Evolutionary conservation across 2,888 invertebrate genomes (phyloP), one percentile per base, ranked within the genome.

Genomic region (Pristionchus fissidentatus): DNA sequence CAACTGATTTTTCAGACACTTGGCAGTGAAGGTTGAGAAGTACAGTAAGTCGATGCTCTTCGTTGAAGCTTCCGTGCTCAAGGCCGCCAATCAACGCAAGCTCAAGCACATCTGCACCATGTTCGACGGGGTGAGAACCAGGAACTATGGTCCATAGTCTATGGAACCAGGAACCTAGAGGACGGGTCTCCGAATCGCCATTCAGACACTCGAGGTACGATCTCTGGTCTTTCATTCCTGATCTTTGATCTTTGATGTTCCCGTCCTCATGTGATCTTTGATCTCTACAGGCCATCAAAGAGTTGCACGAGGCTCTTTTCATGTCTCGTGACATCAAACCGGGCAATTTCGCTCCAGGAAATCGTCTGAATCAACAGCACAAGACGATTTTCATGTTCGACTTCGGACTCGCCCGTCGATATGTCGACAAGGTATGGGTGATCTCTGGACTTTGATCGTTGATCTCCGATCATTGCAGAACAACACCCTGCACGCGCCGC

Each of bases 171-270:
- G 13, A 15, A 41, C 89, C 38, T 66, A 87, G 13, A 86, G 86
- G 43, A 89, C 89, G 7, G 89, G 87, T 22, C 85, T 87, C 10
- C 84, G 87, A 26, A 86, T 89, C 66, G 89, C 84, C 13, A 85
- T 89, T 66, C 88, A 89, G 66, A 88, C 87, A 13, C 62, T 86
- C 29, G 86, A 86, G 26, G 84, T 84, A 60, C 46, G 19, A 10
- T 41, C n/a, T n/a, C 13, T 55, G n/a, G n/a, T 3, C 7, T 57
- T 15, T 79, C 57, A 57, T 57, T 29, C 38, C 22, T 79, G 55
- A 79, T 57, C 60, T 55, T 43, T 57, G 57, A 79, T 41, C 57
- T 79, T 35, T n/a, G n/a, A n/a, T n/a, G n/a, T n/a, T n/a, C n/a
- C n/a, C n/a, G n/a, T n/a, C n/a, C n/a, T n/a, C n/a, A n/a, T n/a